Percentiles rank a stretch among this genome's conserved stretches.
Evolutionary conservation across 2,888 invertebrate genomes (phyloP).

Genomic region (Heliothis peltigera): DNA sequence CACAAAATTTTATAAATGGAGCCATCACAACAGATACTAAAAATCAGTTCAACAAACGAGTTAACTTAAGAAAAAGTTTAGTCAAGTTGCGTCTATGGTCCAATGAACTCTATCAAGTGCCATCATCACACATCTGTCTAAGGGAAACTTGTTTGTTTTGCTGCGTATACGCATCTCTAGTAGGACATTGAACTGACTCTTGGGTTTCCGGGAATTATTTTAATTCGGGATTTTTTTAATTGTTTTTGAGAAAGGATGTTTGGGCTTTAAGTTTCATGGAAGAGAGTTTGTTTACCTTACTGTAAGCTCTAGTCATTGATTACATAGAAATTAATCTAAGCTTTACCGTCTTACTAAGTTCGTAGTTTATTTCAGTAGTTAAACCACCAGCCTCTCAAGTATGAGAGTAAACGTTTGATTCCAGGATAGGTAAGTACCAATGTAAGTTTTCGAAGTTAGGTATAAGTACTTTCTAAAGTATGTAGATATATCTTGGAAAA

Average conservation of each 20-base stretch:
- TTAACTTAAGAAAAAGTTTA: slow-evolving; percentile 59
- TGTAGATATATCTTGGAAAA: too few species aligned
- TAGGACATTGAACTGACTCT: slow-evolving; percentile 66
- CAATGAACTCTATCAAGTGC: slow-evolving; percentile 52
- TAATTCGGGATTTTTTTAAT: slow-evolving; percentile 28
- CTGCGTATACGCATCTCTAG: slow-evolving; percentile 67
- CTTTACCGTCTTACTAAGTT: too few species aligned
- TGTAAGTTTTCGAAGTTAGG: too few species aligned
- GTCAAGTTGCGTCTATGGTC: slow-evolving; percentile 53
- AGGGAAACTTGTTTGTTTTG: slow-evolving; percentile 66
- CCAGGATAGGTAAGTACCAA: too few species aligned
- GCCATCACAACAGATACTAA: slow-evolving; percentile 52
- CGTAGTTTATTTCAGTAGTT: too few species aligned
- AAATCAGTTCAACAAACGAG: slow-evolving; percentile 53
- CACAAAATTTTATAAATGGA: slow-evolving; percentile 4
- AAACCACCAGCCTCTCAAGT: too few species aligned
- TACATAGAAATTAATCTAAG: too few species aligned
- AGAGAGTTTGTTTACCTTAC: neutral
- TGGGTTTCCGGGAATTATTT: slow-evolving; percentile 60
- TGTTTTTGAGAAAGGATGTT: slow-evolving; percentile 7
- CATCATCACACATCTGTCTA: slow-evolving; percentile 62
- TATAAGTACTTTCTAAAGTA: too few species aligned
- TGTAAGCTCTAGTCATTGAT: too few species aligned
- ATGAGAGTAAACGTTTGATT: too few species aligned
- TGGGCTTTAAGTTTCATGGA: neutral